Base-by-base conservation (phyloP, 1,140 invertebrate species). In the Euwallacea fornicatus region DNA sequence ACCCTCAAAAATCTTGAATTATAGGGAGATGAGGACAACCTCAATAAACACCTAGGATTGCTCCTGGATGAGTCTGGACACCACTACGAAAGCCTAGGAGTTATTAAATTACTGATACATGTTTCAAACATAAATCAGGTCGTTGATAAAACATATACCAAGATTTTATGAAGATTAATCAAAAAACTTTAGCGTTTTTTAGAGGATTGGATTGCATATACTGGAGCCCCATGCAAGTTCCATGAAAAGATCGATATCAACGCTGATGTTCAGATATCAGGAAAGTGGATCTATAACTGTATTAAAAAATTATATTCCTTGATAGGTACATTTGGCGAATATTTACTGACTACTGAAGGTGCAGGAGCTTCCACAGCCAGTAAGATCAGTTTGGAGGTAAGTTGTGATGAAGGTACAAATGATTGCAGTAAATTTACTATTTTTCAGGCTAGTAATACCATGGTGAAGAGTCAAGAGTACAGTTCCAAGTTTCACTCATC, bases 41-140 rank as follows among this genome's bases (percentile, higher is more conserved):
- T 72, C 11, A 72, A 72, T 56, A 72, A 72, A 21, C 71, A 72
- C 47, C 53, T 72, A 42, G 42, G 44, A 7, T 68, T 42, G 9
- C 43, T 72, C n/a, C 15, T 71, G 10, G 54, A 66, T 33, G 21
- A 59, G 11, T 13, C 15, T 44, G 62, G 55, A 8, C 1, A 43
- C 15, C 63, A 71, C 33, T 42, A 33, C n/a, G 8, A 15, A 6
- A 7, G 21, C 33, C 15, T 72, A 33, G 59, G 59, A 41, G 13
- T 16, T 0, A 46, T 56, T 4, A 72, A 72, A 41, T 50, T 72
- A 21, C 33, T 72, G 33, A 67, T 67, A 47, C 71, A 72, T 42
- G 59, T 72, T 7, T 72, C 71, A 7, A 66, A 72, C 43, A 72
- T 72, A 3, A 72, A 72, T 63, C 71, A 72, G 71, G 71, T 67